A percentile compares a stretch with the other conserved stretches of the same genome.
These are phyloP conservation scores for Amniataba percoides DNA, from an alignment of 2,797 vertebrate genomes.

Conservation along the genomic window DNA sequence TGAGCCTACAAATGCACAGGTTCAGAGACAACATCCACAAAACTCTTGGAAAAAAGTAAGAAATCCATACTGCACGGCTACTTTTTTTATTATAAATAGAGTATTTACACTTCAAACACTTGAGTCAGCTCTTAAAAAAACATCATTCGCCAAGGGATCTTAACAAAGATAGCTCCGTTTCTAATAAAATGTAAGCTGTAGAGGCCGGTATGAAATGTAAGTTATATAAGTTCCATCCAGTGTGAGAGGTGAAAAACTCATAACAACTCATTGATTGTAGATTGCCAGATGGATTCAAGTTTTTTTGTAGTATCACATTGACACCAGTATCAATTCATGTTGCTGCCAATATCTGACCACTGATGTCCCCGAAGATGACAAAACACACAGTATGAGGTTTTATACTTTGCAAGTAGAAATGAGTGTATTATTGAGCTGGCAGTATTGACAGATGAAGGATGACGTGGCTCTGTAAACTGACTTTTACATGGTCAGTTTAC, in stretches of 20 bases:
- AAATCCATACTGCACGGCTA: not conserved
- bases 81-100: constrained; percentile 10
- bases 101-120: constrained; percentile 52
- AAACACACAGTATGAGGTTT: not conserved
- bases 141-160: not conserved
- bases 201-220: not conserved
- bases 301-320: not conserved
- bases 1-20: constrained; percentile 5
- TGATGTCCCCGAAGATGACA: not conserved
- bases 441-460: not conserved
- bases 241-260: not conserved
- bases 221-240: too few relatives aligned
- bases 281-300: not conserved
- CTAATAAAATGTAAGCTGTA: not conserved
- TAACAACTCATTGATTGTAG: not conserved
- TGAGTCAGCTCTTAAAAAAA: constrained; percentile 1
- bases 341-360: not conserved
- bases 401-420: not conserved
- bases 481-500: not conserved
- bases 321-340: not conserved
- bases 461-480: not conserved
- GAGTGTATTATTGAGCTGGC: not conserved
- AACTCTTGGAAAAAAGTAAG: constrained; percentile 7
- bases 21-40: constrained; percentile 21
- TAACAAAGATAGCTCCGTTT: not conserved